Conservation (phyloP, 2,113 vertebrate species). For the Paradoxurus hermaphroditus region DNA sequence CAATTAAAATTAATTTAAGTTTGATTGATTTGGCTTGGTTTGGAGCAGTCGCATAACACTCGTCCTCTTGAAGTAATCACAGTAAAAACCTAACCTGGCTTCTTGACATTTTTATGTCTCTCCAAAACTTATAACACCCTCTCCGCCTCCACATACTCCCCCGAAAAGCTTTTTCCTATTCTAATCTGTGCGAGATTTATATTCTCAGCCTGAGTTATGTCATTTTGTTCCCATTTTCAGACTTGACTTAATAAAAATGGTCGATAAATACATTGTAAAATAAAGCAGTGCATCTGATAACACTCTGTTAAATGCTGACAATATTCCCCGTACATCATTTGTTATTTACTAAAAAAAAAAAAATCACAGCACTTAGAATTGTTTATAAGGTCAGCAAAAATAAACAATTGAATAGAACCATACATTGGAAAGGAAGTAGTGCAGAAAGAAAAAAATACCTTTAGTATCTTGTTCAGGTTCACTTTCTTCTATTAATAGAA, state of each 20-base stretch:
- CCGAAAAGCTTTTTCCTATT: background rate
- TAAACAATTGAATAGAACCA: background rate
- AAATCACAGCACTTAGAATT: background rate
- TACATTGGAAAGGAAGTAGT: conserved; percentile 30
- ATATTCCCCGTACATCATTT: background rate
- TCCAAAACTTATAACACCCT: background rate
- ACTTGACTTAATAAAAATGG: background rate
- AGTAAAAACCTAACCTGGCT: background rate
- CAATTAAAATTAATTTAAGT: background rate
- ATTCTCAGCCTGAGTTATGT: background rate
- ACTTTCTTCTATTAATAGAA: conserved; percentile 74
- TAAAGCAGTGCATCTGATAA: background rate
- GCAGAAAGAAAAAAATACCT: conserved; percentile 67
- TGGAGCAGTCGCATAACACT: background rate
- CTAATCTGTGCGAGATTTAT: background rate
- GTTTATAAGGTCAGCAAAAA: conserved; percentile 15
- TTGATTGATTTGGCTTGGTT: conserved; percentile 19
- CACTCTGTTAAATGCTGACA: background rate
- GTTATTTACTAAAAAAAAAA: conserved; percentile 27
- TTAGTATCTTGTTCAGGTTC: conserved; percentile 76
- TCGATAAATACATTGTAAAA: background rate
- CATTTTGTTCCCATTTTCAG: conserved; percentile 24
- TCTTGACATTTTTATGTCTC: background rate
- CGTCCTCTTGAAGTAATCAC: background rate
- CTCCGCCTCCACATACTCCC: accelerated